These are phyloP conservation scores for Sycophaga agraensis DNA, from an alignment of 1,140 invertebrate genomes.

Conservation along the genomic window DNA sequence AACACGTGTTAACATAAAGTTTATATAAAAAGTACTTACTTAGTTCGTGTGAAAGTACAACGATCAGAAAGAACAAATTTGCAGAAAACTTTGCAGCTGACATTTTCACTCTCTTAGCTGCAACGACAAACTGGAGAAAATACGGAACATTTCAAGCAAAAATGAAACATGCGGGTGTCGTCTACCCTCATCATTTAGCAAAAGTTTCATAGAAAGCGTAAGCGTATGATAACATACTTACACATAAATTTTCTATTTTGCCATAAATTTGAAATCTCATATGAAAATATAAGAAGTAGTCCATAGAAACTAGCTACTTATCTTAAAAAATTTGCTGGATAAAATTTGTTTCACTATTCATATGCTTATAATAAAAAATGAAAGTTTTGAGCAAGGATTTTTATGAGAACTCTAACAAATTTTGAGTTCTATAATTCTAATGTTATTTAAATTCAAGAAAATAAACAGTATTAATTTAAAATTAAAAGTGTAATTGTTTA, in stretches of 20 bases:
- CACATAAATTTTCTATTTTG: too few species aligned
- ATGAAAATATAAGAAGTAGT: too few species aligned
- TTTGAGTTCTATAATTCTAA: too few species aligned
- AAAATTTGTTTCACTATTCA: background rate
- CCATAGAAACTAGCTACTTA: background rate
- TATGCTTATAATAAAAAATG: background rate
- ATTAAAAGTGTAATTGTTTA: too few species aligned
- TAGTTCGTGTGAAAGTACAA: background rate
- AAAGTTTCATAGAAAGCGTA: conserved; percentile 20
- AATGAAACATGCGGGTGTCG: conserved; percentile 20
- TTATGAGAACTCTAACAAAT: too few species aligned
- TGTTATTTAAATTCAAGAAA: too few species aligned
- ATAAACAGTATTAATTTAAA: too few species aligned
- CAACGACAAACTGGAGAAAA: conserved; percentile 25
- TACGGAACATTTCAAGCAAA: conserved; percentile 6
- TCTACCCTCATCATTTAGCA: conserved; percentile 18
- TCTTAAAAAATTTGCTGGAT: background rate
- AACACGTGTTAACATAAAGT: conserved; percentile 6
- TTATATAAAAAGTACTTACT: conserved; percentile 10
- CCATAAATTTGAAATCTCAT: too few species aligned
- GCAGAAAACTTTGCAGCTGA: background rate
- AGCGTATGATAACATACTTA: too few species aligned
- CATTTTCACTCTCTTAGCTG: conserved; percentile 21
- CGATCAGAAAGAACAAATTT: background rate
- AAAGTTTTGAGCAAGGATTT: too few species aligned